Evolutionary conservation across 2,888 invertebrate species (phyloP), one percentile per base, ranked within the genome.

Genomic region (Conchocele bisecta): DNA sequence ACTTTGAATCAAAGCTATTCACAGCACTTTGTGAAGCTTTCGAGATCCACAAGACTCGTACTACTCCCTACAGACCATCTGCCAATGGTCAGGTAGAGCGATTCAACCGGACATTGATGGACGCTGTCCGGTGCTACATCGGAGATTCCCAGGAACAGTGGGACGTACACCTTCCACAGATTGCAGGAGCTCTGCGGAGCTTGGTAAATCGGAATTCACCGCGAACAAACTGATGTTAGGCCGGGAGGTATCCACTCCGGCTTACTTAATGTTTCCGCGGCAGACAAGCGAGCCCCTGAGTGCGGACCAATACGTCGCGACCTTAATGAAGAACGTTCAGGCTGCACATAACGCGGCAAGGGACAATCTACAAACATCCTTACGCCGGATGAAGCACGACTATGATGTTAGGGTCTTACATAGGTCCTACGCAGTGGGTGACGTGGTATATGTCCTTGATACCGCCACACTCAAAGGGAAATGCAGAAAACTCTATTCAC

Each of bases 171-270:
- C 24, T 59, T 1, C 58, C 26, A 7, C 66, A 59, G 26, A 39
- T 66, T 28, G 66, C 58, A 17, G 66, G 58, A 4, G 66, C 66
- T 6, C 26, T 59, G 20, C 7, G 59, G 24, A 31, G 50, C 2
- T 59, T 42, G 4, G 66, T 66, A 22, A 66, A 66, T 37, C 39
- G 41, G 66, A 59, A 2, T 66, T 50, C 31, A 66, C 66, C 6
- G 41, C 66, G 26, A 66, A 66, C 13, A 58, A 33, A 28, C 22
- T 60, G 6, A 58, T 58, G 58, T 31, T 44, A 13, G 46, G 46
- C 28, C 7, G 46, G 46, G 60, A 60, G 51, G 65, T 65, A 20
- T 44, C 35, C 26, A 29, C 44, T 24, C 54, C 66, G n/a, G 51
- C 51, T 6, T n/a, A 51, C 15, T 22, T 51, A 3, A 51, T 51